Evolutionary conservation across 1,140 invertebrate genomes (phyloP), one percentile per base, ranked within the genome.

Genomic region (Pachypeltis micranthus): DNA sequence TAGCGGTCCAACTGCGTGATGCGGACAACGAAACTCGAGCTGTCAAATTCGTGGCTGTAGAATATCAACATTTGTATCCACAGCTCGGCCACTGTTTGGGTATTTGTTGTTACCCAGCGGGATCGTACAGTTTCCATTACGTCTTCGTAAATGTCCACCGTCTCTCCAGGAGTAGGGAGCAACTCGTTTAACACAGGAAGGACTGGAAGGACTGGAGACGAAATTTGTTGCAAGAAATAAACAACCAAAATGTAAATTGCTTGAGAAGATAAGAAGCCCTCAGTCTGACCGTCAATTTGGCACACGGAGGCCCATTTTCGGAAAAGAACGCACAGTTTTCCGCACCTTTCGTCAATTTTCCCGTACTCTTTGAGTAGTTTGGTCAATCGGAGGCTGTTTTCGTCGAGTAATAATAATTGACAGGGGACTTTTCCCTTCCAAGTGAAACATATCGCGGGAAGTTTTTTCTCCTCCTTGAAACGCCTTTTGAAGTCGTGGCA

Each of bases 51-150:
- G 4, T 51, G 10, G 23, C 39, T 29, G 44, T 62, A 62, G 26
- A 62, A 62, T 24, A 16, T 62, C 2, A 62, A 44, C 60, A 62
- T 56, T 23, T 47, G 39, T 16, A 62, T 12, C 60, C 60, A 62
- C 3, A 62, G 21, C 23, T 10, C n/a, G n/a, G 60, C 60, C 60
- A 62, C 12, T 10, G 10, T 62, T 23, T 26, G 29, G n/a, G 12
- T 56, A 24, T 62, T 62, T 16, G 4, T 4, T 25, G 60, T 55
- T n/a, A 7, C n/a, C 60, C 64, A 65, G 12, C 19, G 7, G 23
- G 7, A 10, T 4, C 21, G 10, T 4, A 51, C 4, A 51, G 23
- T 10, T 4, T 51, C 47, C 12, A 21, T 4, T n/a, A 39, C n/a
- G n/a, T 39, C n/a, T 39, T 39, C 34, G 34, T 39, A 39, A 4